Evolutionary conservation across 2,113 vertebrate species (phyloP).

Genomic region (Pseudois nayaur): DNA sequence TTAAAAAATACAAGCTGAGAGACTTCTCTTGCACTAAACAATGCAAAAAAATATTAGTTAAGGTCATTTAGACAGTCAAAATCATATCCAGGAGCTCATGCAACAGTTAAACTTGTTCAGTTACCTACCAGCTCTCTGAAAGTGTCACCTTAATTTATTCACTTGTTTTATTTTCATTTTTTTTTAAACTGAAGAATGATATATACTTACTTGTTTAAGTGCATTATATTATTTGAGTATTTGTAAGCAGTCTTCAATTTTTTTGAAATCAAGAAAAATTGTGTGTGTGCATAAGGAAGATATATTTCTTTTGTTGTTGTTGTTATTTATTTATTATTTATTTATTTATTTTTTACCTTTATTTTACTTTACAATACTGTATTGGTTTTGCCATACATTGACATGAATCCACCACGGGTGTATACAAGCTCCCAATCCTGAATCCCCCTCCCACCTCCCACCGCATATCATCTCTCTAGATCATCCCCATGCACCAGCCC

Average conservation of each 20-base stretch:
- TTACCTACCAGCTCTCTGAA: not conserved
- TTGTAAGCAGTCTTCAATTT: not conserved
- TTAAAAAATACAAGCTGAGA: not conserved
- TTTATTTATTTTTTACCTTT: too few species aligned
- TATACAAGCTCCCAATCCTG: too few species aligned
- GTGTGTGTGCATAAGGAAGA: not conserved
- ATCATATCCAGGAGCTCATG: not conserved
- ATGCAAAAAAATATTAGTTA: not conserved
- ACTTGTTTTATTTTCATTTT: not conserved
- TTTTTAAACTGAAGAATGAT: not conserved
- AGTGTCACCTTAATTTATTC: not conserved
- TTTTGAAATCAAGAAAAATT: not conserved
- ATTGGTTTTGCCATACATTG: too few species aligned
- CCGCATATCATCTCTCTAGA: too few species aligned
- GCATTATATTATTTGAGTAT: not conserved
- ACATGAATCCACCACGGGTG: too few species aligned
- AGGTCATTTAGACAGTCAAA: not conserved
- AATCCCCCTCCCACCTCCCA: too few species aligned
- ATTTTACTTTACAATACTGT: too few species aligned
- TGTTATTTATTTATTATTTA: too few species aligned
- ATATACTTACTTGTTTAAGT: not conserved
- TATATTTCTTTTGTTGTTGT: not conserved
- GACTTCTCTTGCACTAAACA: not conserved
- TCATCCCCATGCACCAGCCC: too few species aligned
- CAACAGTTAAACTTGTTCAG: not conserved